Conservation (phyloP, 2,113 vertebrate genomes). For the Strigops habroptila region DNA sequence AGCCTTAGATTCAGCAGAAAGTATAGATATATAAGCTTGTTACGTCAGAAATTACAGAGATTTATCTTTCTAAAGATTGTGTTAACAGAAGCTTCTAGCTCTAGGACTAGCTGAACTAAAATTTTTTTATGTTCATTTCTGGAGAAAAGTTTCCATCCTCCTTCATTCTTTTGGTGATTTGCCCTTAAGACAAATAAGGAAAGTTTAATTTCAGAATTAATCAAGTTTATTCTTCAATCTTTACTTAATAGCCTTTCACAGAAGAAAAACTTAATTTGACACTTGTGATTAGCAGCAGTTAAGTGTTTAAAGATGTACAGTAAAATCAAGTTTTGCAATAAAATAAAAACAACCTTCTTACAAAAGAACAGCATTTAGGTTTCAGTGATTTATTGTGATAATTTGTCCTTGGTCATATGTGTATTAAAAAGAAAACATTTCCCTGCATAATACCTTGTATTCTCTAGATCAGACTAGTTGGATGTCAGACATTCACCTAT, state of each 20-base stretch:
- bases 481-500: not conserved
- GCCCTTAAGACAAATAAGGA: not conserved
- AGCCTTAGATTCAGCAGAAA: not conserved
- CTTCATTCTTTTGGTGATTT: not conserved
- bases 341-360: not conserved
- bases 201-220: not conserved
- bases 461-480: not conserved
- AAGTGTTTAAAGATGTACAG: not conserved
- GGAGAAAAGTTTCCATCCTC: not conserved
- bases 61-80: not conserved
- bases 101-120: not conserved
- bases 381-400: not conserved
- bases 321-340: not conserved
- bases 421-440: not conserved
- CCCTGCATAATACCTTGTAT: not conserved
- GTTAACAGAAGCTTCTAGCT: not conserved
- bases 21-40: not conserved
- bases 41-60: not conserved
- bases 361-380: not conserved
- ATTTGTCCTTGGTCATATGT: not conserved
- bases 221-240: not conserved
- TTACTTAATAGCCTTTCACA: not conserved
- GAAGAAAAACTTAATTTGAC: not conserved
- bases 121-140: not conserved
- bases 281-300: not conserved